A percentile compares a stretch with the other conserved stretches of the same genome.
phyloP scores from a whole-genome alignment of 1,140 invertebrate species.

The Drosophila tristis region DNA sequence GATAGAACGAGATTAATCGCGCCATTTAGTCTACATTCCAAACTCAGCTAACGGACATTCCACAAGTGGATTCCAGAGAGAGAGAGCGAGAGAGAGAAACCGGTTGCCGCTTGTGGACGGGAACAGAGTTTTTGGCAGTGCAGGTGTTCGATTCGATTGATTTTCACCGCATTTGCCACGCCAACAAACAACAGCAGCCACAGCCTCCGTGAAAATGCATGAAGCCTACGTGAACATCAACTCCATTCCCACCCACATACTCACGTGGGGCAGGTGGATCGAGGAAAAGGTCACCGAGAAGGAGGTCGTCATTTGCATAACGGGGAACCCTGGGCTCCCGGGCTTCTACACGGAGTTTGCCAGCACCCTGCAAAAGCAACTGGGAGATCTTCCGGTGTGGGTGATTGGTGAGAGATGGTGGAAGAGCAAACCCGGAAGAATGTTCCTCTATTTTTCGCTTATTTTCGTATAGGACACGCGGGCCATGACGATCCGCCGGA shows the following conservation, averaged over 20 bases:
- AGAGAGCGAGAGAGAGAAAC: conserved; percentile 22
- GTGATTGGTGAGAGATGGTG: conserved; percentile 81
- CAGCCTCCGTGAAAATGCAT: conserved; percentile 78
- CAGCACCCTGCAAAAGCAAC: conserved; percentile 86
- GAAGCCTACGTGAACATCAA: conserved; percentile 87
- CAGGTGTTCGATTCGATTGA: conserved; percentile 41
- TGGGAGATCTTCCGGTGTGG: conserved; percentile 89
- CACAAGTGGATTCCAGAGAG: neutral
- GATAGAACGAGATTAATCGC: no score
- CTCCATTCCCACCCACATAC: conserved; percentile 87
- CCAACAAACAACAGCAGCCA: conserved; percentile 55
- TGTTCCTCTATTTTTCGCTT: conserved; percentile 53
- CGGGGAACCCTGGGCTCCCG: conserved; percentile 90
- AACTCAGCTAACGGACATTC: no score
- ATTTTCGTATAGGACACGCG: conserved; percentile 86
- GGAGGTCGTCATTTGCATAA: conserved; percentile 86
- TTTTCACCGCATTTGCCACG: conserved; percentile 63
- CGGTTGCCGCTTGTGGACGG: conserved; percentile 49
- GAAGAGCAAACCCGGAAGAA: neutral
- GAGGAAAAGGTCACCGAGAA: conserved; percentile 86
- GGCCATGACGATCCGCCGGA: conserved; percentile 87
- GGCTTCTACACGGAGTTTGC: conserved; percentile 91
- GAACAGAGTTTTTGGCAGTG: conserved; percentile 20
- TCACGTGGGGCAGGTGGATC: conserved; percentile 89
- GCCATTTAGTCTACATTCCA: no score